These are phyloP conservation scores for Solea senegalensis DNA, from an alignment of 2,113 vertebrate species.

Conservation along the genomic window DNA sequence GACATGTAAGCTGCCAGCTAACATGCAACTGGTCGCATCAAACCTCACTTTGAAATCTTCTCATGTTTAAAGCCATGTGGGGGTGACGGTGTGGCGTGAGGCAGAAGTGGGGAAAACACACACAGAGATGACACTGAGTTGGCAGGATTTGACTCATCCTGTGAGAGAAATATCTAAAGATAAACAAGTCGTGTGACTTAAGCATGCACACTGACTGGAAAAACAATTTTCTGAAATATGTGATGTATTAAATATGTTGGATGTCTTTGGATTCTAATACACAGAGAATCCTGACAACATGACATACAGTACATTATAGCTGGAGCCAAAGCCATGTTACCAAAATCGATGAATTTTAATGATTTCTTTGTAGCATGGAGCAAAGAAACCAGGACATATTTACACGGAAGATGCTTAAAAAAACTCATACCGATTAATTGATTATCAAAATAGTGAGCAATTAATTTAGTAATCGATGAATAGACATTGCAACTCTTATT, in stretches of 20 bases:
- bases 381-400: no score
- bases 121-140: slow-evolving; percentile 7
- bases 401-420: no score
- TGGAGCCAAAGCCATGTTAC: no score
- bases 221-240: neutral
- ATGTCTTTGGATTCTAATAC: neutral
- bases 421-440: no score
- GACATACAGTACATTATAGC: no score
- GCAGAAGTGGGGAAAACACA: slow-evolving; percentile 7
- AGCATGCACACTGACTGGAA: neutral
- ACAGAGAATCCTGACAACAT: neutral
- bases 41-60: slow-evolving; percentile 15
- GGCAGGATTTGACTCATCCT: slow-evolving; percentile 20
- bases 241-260: neutral
- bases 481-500: no score
- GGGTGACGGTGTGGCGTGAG: slow-evolving; percentile 27
- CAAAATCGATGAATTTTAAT: no score
- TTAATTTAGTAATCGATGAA: no score
- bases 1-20: slow-evolving; percentile 23
- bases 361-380: no score
- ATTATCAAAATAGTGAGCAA: no score
- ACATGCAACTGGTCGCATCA: slow-evolving; percentile 13
- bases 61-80: slow-evolving; percentile 5
- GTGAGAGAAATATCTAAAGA: neutral
- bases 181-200: neutral